Base-by-base conservation (phyloP, 2,113 vertebrate species). In the Manacus vitellinus region DNA sequence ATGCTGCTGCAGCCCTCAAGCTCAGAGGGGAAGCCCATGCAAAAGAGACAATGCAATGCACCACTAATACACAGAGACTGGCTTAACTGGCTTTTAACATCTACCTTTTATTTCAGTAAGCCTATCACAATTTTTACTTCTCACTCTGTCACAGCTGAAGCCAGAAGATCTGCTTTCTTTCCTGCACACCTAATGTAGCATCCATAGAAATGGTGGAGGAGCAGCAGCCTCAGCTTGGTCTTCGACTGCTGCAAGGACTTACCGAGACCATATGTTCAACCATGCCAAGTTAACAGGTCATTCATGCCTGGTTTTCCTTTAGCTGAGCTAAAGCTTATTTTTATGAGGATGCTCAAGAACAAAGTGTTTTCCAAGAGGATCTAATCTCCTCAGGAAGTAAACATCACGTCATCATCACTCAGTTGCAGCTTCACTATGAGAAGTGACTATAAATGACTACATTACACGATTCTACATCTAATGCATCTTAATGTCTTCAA, bases 331-430 rank as follows among this genome's bases (percentile, higher is more conserved):
- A 31, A 75, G 49, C 44, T 65, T 28, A n/a, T 72, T 93, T 95
- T 87, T 77, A 79, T 35, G 47, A 82, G 63, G 89, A 94, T 89
- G 94, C 85, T 95, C 63, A 73, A 76, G 75, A 93, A 88, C 75
- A 86, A 90, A 92, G 55, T 24, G 10, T 74, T 95, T 96, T 92
- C 93, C 92, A 56, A 90, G 55, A 86, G 83, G 24, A 88, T 24
- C 67, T 81, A 71, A 94, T 86, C 90, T 92, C 63, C 62, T 76
- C 47, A 62, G 68, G 81, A 95, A 94, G 63, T 74, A 95, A 96
- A 96, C 82, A 94, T 74, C 76, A 90, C 19, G 2, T 95, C 90
- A 94, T 37, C 78, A 71, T 59, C 89, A 56, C 46, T 95, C 76
- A 85, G 25, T 6, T 61, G 82, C 58, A 94, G 90, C 82, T 79